Conservation (phyloP, 2,797 vertebrate species). For the Microchirus variegatus region DNA sequence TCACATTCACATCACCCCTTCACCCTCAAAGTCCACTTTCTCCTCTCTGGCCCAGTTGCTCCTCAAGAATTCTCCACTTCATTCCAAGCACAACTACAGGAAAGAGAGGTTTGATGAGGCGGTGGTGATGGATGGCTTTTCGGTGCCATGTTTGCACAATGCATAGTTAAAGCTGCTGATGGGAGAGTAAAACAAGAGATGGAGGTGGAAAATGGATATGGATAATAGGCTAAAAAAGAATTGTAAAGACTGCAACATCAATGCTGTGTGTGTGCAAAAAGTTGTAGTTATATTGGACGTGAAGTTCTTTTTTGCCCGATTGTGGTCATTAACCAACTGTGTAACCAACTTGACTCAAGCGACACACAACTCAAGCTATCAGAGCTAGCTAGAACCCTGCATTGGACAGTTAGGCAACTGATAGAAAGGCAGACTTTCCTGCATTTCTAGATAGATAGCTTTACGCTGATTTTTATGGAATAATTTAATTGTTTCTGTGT, state of each 20-base stretch:
- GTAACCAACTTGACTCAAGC: no score
- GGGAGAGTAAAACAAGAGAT: conserved; percentile 18
- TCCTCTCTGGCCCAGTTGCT: conserved; percentile 32
- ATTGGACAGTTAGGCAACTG: no score
- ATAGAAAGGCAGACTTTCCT: no score
- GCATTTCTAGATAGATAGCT: no score
- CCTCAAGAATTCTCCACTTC: conserved; percentile 54
- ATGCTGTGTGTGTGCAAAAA: neutral
- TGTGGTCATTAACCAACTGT: no score
- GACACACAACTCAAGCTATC: no score
- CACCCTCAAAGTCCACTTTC: conserved; percentile 33
- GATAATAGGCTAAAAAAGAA: conserved; percentile 23
- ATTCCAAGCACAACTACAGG: conserved; percentile 74
- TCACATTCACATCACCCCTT: conserved; percentile 14
- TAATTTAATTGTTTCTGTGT: no score
- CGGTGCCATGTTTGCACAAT: conserved; percentile 63
- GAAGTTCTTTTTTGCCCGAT: no score
- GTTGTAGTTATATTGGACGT: no score
- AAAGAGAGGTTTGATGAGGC: conserved; percentile 28
- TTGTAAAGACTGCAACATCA: conserved; percentile 23
- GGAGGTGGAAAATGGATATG: conserved; percentile 47
- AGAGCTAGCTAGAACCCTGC: no score
- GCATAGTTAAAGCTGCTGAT: conserved; percentile 64
- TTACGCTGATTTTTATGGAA: no score
- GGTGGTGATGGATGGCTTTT: conserved; percentile 71